Percentiles rank a stretch among this genome's conserved stretches.
phyloP scores from a whole-genome alignment of 1,140 invertebrate species.

The Radopholus similis region DNA sequence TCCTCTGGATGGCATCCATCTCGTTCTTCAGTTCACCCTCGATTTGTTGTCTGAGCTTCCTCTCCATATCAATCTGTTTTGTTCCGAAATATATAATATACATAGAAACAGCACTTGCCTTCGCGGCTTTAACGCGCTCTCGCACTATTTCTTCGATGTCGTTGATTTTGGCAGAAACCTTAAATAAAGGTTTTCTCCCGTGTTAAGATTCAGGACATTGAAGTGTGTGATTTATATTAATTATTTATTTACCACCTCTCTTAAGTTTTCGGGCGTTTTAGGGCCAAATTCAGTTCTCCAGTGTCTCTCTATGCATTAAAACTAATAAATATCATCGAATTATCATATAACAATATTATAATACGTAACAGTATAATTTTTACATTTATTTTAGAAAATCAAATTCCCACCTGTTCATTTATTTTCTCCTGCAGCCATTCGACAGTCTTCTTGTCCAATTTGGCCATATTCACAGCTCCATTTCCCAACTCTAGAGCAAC shows the following conservation, averaged over 20 bases:
- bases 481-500: conserved; percentile 3
- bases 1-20: conserved; percentile 35
- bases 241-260: conserved; percentile 4
- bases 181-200: conserved; percentile 20
- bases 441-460: conserved; percentile 33
- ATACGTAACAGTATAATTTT: neutral
- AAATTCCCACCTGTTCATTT: conserved; percentile 38
- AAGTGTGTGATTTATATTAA: neutral
- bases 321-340: no score
- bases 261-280: conserved; percentile 15
- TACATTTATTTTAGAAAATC: no score
- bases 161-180: conserved; percentile 30
- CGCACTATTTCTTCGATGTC: conserved; percentile 39
- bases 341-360: neutral
- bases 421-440: conserved; percentile 43
- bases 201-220: neutral
- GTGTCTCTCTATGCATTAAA: conserved; percentile 4
- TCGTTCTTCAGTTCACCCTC: conserved; percentile 41
- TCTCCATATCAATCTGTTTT: conserved; percentile 32
- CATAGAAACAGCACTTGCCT: neutral
- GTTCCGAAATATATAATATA: neutral
- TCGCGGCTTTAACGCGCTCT: conserved; percentile 38
- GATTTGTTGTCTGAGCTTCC: conserved; percentile 38
- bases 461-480: conserved; percentile 13
- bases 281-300: conserved; percentile 10